phyloP scores from a whole-genome alignment of 53 echinoderm and acorn worm genomes.

The Crossaster papposus region DNA sequence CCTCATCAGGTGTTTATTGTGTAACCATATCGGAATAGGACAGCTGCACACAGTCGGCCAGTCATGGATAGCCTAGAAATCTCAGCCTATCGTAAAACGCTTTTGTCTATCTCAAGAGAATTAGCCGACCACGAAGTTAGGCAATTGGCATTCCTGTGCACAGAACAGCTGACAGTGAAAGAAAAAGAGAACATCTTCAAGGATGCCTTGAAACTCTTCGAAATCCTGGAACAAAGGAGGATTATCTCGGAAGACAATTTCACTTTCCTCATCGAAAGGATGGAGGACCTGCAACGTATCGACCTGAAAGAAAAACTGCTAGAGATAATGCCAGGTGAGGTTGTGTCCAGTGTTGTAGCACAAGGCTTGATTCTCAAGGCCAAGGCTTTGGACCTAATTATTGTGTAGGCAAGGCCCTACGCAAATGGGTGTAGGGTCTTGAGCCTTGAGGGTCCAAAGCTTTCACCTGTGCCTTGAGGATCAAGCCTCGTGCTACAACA shows the following conservation, averaged over 20 bases:
- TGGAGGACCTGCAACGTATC: background rate
- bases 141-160: slow-evolving; percentile 13
- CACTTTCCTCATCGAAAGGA: background rate
- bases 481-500: no score
- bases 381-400: background rate
- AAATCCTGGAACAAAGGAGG: background rate
- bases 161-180: background rate
- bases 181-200: background rate
- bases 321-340: background rate
- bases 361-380: background rate
- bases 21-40: no score
- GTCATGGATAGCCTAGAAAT: background rate
- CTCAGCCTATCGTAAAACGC: background rate
- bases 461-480: no score
- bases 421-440: no score
- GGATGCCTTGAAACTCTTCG: background rate
- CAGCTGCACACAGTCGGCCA: background rate
- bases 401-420: no score
- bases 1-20: background rate
- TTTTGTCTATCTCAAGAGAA: background rate
- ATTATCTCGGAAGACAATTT: background rate
- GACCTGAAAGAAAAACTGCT: background rate
- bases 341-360: no score
- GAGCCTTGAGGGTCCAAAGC: no score
- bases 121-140: background rate